Percentiles rank a stretch among this genome's conserved stretches.
These are phyloP conservation scores for Cephus sareptanus DNA, from an alignment of 2,888 invertebrate species.

Conservation along the genomic window DNA sequence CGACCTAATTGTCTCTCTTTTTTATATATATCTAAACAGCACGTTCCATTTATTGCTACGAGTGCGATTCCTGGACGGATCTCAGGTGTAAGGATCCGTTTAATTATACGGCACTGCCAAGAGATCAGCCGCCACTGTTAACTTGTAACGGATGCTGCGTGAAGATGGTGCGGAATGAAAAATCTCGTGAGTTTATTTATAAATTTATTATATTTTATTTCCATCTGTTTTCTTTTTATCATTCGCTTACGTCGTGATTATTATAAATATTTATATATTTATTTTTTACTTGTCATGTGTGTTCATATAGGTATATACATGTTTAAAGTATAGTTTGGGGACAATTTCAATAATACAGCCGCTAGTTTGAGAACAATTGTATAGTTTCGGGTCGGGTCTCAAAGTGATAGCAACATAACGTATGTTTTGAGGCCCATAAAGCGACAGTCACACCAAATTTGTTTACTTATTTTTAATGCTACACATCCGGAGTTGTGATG, in stretches of 20 bases:
- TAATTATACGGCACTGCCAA: slow-evolving; percentile 89
- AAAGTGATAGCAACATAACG: too few species aligned
- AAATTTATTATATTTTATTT: background rate
- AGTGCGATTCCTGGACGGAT: slow-evolving; percentile 94
- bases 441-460: too few species aligned
- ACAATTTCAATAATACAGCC: too few species aligned
- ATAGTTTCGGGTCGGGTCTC: too few species aligned
- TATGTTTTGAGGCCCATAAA: too few species aligned
- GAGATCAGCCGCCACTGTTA: slow-evolving; percentile 88
- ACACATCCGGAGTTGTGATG: too few species aligned
- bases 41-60: slow-evolving; percentile 91
- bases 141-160: slow-evolving; percentile 95
- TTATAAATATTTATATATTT: background rate
- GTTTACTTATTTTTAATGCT: too few species aligned
- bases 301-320: background rate
- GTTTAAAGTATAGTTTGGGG: too few species aligned
- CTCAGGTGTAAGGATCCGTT: slow-evolving; percentile 91
- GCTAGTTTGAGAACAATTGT: too few species aligned
- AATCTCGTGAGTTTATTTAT: slow-evolving; percentile 79
- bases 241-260: background rate
- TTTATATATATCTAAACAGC: slow-evolving; percentile 69
- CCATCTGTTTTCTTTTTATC: too few species aligned
- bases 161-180: slow-evolving; percentile 93
- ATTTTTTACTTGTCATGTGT: slow-evolving; percentile 10
- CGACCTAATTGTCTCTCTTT: background rate